Percentiles rank a stretch among this genome's conserved stretches.
phyloP scores from a whole-genome alignment of 2,113 vertebrate genomes.

The Deroptyus accipitrinus region DNA sequence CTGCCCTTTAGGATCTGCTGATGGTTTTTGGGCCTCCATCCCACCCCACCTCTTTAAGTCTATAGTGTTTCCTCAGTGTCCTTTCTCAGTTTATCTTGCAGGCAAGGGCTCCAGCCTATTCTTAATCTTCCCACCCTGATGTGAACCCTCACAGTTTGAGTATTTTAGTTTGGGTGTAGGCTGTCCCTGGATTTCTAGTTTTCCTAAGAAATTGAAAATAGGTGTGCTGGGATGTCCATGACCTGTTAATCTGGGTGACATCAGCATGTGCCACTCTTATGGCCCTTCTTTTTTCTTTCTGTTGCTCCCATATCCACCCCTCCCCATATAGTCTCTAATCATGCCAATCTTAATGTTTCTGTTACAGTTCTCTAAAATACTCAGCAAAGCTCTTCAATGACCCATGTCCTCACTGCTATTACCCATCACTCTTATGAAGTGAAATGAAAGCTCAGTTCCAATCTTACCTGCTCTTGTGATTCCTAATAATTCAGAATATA shows the following conservation, averaged over 20 bases:
- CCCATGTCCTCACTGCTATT: neutral
- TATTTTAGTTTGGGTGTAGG: neutral
- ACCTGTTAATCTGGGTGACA: neutral
- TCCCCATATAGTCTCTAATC: neutral
- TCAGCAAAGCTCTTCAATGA: neutral
- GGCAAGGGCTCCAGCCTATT: neutral
- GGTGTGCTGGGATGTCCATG: neutral
- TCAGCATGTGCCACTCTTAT: rapidly evolving
- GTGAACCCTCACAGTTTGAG: neutral
- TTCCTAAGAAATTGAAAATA: neutral
- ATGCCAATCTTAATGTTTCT: neutral
- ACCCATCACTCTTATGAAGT: neutral
- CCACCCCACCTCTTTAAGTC: neutral
- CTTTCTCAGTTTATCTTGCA: neutral
- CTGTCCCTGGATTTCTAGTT: neutral
- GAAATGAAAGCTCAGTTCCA: neutral
- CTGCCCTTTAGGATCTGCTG: neutral
- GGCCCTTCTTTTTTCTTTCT: neutral
- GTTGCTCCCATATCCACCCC: neutral
- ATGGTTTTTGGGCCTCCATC: neutral
- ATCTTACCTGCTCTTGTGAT: neutral
- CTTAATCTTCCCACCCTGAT: neutral
- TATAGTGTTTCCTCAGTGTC: neutral
- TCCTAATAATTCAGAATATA: neutral
- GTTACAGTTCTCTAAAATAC: neutral